phyloP scores from a whole-genome alignment of 2,113 vertebrate genomes.

The Murina feae region DNA sequence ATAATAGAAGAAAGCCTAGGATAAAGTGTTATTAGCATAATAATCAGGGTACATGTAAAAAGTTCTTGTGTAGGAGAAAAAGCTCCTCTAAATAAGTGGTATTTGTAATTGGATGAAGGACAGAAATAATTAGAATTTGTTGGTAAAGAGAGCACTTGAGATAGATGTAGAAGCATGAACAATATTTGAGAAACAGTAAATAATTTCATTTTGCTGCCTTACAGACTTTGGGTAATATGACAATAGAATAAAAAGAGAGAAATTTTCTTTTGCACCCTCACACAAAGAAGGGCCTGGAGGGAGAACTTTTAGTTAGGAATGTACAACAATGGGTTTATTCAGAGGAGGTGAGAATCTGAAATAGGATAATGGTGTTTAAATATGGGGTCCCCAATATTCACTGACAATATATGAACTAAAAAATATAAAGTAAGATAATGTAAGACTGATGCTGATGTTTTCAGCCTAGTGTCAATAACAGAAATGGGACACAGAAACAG shows the following conservation, averaged over 20 bases:
- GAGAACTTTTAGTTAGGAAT: neutral
- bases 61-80: neutral
- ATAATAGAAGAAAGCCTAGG: neutral
- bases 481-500: neutral
- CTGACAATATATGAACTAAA: neutral
- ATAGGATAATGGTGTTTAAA: neutral
- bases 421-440: neutral
- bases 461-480: neutral
- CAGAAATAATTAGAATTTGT: neutral
- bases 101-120: neutral
- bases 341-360: neutral
- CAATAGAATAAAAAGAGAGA: neutral
- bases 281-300: neutral
- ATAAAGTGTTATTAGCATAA: neutral
- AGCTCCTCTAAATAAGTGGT: neutral
- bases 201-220: neutral
- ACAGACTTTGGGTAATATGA: neutral
- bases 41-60: neutral
- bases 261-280: neutral
- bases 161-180: neutral
- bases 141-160: neutral
- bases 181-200: neutral
- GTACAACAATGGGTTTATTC: neutral
- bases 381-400: neutral
- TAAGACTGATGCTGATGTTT: neutral